Percentiles rank a stretch among this genome's conserved stretches.
Evolutionary conservation across 2,797 vertebrate species (phyloP).

Genomic region (Micrastur ruficollis): DNA sequence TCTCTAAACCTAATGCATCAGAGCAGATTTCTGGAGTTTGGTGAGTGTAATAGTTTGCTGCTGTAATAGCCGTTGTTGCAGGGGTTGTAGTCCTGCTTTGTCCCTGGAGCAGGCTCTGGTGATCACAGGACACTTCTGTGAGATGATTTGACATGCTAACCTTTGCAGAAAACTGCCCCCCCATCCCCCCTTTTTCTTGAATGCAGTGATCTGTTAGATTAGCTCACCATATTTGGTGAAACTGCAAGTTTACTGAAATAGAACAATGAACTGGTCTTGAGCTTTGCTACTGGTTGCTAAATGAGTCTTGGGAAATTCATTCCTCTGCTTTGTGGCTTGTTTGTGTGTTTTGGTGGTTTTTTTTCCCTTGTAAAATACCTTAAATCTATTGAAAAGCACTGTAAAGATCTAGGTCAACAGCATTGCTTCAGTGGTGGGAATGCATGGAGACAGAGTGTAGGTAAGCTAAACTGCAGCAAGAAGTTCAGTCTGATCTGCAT

Average conservation of each 20-base stretch:
- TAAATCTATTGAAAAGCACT: neutral
- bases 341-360: no score
- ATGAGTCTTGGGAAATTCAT: neutral
- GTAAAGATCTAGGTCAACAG: neutral
- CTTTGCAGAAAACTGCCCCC: neutral
- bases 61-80: neutral
- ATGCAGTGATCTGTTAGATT: neutral
- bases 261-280: neutral
- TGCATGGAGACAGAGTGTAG: neutral
- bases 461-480: neutral
- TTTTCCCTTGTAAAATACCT: neutral
- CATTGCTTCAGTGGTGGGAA: neutral
- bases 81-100: neutral
- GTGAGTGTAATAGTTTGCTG: neutral
- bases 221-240: neutral
- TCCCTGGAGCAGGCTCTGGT: neutral
- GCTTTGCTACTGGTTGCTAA: neutral
- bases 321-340: neutral
- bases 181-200: neutral
- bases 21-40: neutral
- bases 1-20: neutral
- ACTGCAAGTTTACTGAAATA: neutral
- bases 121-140: neutral
- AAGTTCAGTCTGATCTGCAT: neutral
- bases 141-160: neutral